phyloP scores from a whole-genome alignment of 2,113 vertebrate genomes.

The Vulpes lagopus region DNA sequence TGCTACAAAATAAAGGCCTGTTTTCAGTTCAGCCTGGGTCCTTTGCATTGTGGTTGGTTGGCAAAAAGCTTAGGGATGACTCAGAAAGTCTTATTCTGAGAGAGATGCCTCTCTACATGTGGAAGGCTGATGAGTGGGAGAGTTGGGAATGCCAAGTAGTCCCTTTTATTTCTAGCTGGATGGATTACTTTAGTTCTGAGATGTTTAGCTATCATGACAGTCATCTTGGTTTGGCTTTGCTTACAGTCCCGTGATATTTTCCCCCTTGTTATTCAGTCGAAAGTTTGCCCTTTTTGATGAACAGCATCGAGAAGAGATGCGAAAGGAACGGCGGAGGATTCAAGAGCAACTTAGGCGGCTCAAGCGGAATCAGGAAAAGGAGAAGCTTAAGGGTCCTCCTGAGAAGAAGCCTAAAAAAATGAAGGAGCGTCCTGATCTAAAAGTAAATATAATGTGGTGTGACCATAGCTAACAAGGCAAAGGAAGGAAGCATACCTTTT shows the following conservation, averaged over 20 bases:
- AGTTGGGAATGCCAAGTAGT: neutral
- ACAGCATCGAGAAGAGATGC: constrained; percentile 99
- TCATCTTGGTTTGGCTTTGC: constrained; percentile 45
- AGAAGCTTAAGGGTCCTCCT: constrained; percentile 96
- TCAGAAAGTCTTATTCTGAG: neutral
- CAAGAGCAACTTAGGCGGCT: constrained; percentile 96
- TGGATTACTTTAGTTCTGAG: constrained; percentile 40
- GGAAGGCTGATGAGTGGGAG: neutral
- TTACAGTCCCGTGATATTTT: constrained; percentile 44
- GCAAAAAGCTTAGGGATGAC: constrained; percentile 37
- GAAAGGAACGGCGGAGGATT: constrained; percentile 96
- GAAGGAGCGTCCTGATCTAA: constrained; percentile 98
- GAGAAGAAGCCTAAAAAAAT: constrained; percentile 99
- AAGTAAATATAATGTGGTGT: constrained; percentile 87
- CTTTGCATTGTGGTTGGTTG: constrained; percentile 39
- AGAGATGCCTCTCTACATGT: neutral
- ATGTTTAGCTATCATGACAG: neutral
- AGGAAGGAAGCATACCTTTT: neutral
- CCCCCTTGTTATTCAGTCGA: constrained; percentile 85
- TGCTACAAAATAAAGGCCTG: neutral
- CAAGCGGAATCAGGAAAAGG: constrained; percentile 98
- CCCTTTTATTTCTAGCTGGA: constrained; percentile 3
- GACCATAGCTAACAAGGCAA: constrained; percentile 6
- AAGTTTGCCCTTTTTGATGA: constrained; percentile 99
- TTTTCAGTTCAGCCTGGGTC: neutral